These are phyloP conservation scores for Catocala nupta DNA, from an alignment of 2,888 invertebrate species.

Conservation along the genomic window DNA sequence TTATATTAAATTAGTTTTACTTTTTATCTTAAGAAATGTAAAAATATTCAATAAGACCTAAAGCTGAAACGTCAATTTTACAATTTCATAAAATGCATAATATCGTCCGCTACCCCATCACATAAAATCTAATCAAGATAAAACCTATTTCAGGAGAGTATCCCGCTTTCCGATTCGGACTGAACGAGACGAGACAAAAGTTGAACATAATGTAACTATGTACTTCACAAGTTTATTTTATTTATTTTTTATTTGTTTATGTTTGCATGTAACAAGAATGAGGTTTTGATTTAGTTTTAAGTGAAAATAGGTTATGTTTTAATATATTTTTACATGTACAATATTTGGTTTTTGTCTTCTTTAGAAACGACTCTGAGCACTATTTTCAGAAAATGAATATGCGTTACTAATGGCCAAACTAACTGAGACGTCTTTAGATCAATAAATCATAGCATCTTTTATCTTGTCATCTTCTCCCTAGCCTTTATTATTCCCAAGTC, in stretches of 20 bases:
- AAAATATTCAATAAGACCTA: too few relatives aligned
- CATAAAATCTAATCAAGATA: background rate
- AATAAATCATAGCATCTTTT: too few relatives aligned
- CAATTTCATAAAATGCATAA: too few relatives aligned
- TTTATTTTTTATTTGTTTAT: conserved; percentile 44
- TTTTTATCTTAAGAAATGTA: too few relatives aligned
- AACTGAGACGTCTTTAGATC: too few relatives aligned
- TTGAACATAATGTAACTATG: background rate
- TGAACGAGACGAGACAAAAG: conserved; percentile 43
- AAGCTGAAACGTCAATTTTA: too few relatives aligned
- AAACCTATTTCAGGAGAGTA: conserved; percentile 71
- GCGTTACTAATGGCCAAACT: too few relatives aligned
- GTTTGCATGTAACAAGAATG: conserved; percentile 59
- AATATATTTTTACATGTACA: conserved; percentile 52
- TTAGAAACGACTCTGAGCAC: background rate
- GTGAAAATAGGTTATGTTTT: conserved; percentile 68
- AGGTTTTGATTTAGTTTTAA: conserved; percentile 72
- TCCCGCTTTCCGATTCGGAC: conserved; percentile 74
- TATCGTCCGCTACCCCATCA: background rate
- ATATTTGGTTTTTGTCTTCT: conserved; percentile 16
- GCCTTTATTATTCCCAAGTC: too few relatives aligned
- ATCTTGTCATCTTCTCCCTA: too few relatives aligned
- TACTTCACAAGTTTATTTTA: conserved; percentile 29
- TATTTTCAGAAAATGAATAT: too few relatives aligned
- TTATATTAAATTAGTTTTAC: too few relatives aligned